A percentile compares a stretch with the other conserved stretches of the same genome.
phyloP scores from a whole-genome alignment of 2,113 vertebrate species.

The Pholis gunnellus region DNA sequence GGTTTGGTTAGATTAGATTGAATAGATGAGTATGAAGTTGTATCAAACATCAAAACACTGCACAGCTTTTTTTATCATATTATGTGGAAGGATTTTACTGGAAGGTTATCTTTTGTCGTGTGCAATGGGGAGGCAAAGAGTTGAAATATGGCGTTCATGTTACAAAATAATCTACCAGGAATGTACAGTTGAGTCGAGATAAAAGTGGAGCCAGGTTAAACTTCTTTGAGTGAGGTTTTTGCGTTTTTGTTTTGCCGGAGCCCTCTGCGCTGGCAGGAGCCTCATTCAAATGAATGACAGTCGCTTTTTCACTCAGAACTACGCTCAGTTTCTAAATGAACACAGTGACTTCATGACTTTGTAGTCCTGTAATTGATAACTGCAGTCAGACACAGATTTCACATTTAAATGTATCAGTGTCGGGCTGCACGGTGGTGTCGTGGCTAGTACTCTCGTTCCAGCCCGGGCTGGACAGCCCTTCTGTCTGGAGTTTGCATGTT shows the following conservation, averaged over 20 bases:
- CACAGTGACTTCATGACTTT: not conserved
- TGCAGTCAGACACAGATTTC: not conserved
- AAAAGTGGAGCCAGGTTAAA: not conserved
- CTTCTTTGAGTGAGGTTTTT: not conserved
- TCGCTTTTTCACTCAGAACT: not conserved
- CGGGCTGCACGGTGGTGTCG: not conserved
- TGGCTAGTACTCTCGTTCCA: not conserved
- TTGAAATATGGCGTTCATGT: not conserved
- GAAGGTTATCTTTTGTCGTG: not conserved
- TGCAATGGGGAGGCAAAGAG: not conserved
- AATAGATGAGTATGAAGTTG: not conserved
- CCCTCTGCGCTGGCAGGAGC: not conserved
- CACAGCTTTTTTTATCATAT: not conserved
- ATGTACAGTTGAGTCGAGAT: not conserved
- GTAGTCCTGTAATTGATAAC: not conserved
- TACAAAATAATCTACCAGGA: slow-evolving; percentile 12
- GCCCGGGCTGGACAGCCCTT: no score
- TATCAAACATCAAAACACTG: not conserved
- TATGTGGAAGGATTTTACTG: not conserved
- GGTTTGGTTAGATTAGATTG: not conserved
- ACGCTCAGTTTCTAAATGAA: not conserved
- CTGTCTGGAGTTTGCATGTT: not conserved
- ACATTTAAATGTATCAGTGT: not conserved
- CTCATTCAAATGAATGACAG: not conserved
- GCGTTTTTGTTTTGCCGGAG: not conserved